These are phyloP conservation scores for Limonius californicus DNA, from an alignment of 1,140 invertebrate species.

Conservation along the genomic window DNA sequence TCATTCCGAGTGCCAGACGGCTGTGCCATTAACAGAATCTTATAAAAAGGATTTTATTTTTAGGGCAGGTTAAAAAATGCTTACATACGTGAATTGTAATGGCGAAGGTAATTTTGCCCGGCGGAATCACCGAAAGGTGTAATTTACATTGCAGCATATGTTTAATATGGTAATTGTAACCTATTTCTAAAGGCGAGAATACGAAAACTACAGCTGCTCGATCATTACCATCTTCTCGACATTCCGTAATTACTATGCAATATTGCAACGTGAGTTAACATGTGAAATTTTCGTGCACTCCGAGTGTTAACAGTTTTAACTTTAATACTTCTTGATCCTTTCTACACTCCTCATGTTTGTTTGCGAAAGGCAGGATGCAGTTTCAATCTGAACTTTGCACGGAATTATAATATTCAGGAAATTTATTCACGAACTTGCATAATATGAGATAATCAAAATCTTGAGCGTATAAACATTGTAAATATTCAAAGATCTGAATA, in stretches of 20 bases:
- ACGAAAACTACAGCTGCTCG: slow-evolving; percentile 15
- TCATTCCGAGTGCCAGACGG: neutral
- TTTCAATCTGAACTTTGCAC: too few relatives aligned
- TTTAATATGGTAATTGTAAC: slow-evolving; percentile 30
- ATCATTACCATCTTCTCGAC: neutral
- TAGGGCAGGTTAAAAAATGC: neutral
- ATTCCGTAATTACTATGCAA: slow-evolving; percentile 6
- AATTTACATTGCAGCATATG: slow-evolving; percentile 21
- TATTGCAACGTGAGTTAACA: neutral
- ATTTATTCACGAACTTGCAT: too few relatives aligned
- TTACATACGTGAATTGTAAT: neutral
- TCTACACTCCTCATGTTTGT: neutral
- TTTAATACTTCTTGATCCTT: neutral
- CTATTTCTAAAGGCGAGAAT: slow-evolving; percentile 27
- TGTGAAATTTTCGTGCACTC: neutral
- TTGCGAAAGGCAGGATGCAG: too few relatives aligned
- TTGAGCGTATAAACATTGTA: too few relatives aligned
- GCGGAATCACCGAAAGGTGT: neutral
- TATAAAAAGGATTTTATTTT: neutral
- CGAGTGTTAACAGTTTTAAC: too few relatives aligned
- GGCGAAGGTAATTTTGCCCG: slow-evolving; percentile 3
- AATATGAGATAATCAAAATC: too few relatives aligned
- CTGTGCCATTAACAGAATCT: slow-evolving; percentile 1
- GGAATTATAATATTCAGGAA: too few relatives aligned
- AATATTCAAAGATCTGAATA: too few relatives aligned